Evolutionary conservation across 2,113 vertebrate species (phyloP).

Genomic region (Carassius auratus): DNA sequence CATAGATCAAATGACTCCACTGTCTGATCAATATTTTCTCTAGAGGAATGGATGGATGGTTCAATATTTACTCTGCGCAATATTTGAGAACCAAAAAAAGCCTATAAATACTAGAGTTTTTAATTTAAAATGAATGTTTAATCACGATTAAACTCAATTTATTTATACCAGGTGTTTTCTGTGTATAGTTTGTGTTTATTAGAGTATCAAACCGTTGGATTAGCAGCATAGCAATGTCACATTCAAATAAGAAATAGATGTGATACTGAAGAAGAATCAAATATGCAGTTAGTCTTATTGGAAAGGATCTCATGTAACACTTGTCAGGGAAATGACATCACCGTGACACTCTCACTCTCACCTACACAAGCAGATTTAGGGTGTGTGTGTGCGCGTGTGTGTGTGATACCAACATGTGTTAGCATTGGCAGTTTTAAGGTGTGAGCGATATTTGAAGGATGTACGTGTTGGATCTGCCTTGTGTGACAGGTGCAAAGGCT

Average conservation of each 20-base stretch:
- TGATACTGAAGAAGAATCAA: background rate
- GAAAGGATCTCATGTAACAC: slow-evolving; percentile 2
- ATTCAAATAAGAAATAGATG: background rate
- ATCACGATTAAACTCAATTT: background rate
- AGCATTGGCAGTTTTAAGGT: slow-evolving; percentile 26
- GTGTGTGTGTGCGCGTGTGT: background rate
- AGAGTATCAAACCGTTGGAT: background rate
- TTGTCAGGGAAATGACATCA: slow-evolving; percentile 13
- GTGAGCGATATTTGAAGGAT: background rate
- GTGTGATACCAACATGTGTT: background rate
- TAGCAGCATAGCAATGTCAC: background rate
- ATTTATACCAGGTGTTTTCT: background rate
- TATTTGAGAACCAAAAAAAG: background rate
- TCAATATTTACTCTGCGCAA: background rate
- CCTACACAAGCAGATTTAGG: background rate
- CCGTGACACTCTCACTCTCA: background rate
- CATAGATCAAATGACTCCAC: background rate
- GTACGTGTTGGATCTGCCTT: slow-evolving; percentile 8
- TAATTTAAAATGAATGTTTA: background rate
- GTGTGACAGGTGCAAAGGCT: slow-evolving; percentile 31
- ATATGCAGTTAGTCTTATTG: background rate
- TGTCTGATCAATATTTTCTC: slow-evolving; percentile 11
- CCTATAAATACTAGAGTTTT: background rate
- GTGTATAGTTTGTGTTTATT: background rate
- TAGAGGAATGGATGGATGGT: background rate